Conservation (phyloP, 2,888 invertebrate genomes). For the Diabrotica balteata region DNA sequence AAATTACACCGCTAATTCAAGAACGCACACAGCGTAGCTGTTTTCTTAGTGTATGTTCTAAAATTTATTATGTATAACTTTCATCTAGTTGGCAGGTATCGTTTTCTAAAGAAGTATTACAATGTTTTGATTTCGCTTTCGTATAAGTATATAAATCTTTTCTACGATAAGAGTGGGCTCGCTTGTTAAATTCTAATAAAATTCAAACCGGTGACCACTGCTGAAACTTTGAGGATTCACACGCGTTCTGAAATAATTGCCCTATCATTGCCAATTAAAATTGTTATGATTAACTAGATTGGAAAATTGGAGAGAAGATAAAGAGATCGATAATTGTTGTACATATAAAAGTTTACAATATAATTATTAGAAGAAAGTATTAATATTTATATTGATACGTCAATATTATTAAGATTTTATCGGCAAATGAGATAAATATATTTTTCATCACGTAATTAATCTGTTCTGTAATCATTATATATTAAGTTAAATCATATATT, state of each 20-base stretch:
- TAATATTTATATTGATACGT: too few species aligned
- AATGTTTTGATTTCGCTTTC: constrained; percentile 20
- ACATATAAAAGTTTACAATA: too few species aligned
- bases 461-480: too few species aligned
- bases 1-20: neutral
- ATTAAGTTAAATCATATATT: too few species aligned
- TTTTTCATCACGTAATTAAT: too few species aligned
- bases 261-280: constrained; percentile 1
- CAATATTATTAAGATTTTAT: too few species aligned
- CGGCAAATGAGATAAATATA: too few species aligned
- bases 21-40: neutral
- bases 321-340: too few species aligned
- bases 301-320: too few species aligned
- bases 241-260: constrained; percentile 2
- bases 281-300: neutral
- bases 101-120: constrained; percentile 12
- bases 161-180: constrained; percentile 11
- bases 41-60: neutral
- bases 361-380: too few species aligned
- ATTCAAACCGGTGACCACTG: constrained; percentile 3
- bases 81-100: constrained; percentile 7
- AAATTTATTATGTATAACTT: constrained; percentile 6
- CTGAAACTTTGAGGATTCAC: constrained; percentile 1
- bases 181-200: constrained; percentile 11
- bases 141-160: constrained; percentile 10